A percentile compares a stretch with the other conserved stretches of the same genome.
phyloP scores from a whole-genome alignment of 2,797 vertebrate genomes.

The Prunella strophiata region DNA sequence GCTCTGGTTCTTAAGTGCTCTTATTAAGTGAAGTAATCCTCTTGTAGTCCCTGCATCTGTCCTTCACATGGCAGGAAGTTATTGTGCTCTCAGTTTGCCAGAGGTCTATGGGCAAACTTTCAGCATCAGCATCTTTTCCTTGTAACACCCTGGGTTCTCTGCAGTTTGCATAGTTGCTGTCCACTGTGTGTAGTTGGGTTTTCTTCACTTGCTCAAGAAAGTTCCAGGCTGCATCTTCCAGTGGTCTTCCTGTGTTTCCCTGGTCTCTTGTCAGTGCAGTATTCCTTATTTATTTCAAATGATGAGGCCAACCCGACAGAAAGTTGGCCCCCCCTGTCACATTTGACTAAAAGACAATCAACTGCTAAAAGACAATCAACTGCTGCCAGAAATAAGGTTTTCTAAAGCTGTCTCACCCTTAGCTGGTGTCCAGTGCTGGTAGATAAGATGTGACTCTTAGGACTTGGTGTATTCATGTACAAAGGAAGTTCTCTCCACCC shows the following conservation, averaged over 20 bases:
- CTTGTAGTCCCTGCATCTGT: background rate
- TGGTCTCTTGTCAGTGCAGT: background rate
- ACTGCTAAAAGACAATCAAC: background rate
- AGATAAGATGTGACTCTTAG: background rate
- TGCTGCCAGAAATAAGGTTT: background rate
- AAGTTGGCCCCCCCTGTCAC: background rate
- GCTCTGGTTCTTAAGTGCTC: background rate
- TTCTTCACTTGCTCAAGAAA: background rate
- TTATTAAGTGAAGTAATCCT: background rate
- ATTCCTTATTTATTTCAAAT: background rate
- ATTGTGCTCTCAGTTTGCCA: background rate
- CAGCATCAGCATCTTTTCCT: background rate
- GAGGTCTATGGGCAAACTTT: background rate
- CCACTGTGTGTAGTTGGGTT: background rate
- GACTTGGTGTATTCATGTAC: background rate
- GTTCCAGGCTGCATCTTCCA: background rate
- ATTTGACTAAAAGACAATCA: background rate
- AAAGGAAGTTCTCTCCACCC: background rate
- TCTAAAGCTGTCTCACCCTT: background rate
- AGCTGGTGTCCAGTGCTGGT: background rate
- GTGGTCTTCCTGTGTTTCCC: background rate
- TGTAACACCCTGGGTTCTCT: background rate
- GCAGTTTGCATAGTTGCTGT: background rate
- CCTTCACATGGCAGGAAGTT: background rate
- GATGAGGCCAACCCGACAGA: background rate